Evolutionary conservation across 2,113 vertebrate genomes (phyloP).

Genomic region (Gulo gulo): DNA sequence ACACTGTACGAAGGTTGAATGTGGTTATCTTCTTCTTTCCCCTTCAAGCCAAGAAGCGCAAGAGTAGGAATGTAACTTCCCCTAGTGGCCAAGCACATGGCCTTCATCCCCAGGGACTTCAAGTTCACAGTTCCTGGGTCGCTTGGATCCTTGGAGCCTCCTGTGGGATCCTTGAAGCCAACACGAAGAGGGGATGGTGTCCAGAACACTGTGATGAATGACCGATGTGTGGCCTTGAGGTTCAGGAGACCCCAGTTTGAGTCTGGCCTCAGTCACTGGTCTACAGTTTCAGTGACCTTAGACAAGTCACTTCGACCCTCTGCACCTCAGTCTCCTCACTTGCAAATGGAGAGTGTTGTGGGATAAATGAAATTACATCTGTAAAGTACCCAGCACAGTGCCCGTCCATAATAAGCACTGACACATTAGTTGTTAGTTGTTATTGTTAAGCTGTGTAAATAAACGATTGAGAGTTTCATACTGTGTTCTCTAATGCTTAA

Average conservation of each 20-base stretch:
- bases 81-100: rapidly evolving
- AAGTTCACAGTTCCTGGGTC: neutral
- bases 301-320: neutral
- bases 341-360: neutral
- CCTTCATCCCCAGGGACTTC: neutral
- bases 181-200: neutral
- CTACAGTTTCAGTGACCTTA: neutral
- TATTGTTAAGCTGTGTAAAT: neutral
- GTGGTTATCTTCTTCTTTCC: neutral
- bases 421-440: too few relatives aligned
- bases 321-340: neutral
- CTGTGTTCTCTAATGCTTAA: neutral
- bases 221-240: neutral
- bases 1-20: rapidly evolving
- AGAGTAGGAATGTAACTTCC: neutral
- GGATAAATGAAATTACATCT: neutral
- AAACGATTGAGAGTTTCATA: neutral
- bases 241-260: neutral
- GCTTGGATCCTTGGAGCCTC: neutral
- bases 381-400: neutral
- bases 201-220: neutral
- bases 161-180: neutral
- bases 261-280: neutral
- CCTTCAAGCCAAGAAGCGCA: neutral
- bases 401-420: neutral